Conservation (phyloP, 2,113 vertebrate species). For the Sakesphorus luctuosus region DNA sequence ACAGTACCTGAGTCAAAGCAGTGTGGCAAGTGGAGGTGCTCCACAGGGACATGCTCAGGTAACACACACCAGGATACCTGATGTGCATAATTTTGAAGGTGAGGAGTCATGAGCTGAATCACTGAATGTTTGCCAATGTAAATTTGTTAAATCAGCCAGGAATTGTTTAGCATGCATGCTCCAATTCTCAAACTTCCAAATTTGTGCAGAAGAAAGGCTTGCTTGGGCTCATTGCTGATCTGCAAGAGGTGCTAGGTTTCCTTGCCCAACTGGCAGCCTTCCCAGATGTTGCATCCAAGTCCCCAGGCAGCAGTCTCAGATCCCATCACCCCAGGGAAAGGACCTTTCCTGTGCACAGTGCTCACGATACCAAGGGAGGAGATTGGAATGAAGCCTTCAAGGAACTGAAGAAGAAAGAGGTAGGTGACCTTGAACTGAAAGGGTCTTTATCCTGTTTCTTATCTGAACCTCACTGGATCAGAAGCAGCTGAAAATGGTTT, state of each 20-base stretch:
- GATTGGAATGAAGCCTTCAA: background rate
- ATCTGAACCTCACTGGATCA: background rate
- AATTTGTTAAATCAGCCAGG: background rate
- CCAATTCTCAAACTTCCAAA: background rate
- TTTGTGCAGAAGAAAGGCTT: background rate
- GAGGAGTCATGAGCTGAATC: background rate
- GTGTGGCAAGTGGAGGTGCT: background rate
- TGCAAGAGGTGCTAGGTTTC: background rate
- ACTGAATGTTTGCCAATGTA: background rate
- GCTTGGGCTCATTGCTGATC: background rate
- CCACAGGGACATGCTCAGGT: background rate
- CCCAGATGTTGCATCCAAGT: background rate
- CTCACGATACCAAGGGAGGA: fast-evolving
- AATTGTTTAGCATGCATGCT: fast-evolving
- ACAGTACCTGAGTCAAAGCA: background rate
- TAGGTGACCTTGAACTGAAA: background rate
- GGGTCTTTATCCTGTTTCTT: background rate
- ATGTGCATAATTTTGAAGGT: background rate
- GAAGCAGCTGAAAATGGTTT: background rate
- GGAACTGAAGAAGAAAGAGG: background rate
- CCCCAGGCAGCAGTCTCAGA: background rate
- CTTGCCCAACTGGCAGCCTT: background rate
- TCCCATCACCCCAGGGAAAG: background rate
- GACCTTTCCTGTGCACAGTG: background rate
- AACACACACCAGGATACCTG: background rate